A percentile compares a stretch with the other conserved stretches of the same genome.
phyloP scores from a whole-genome alignment of 2,113 vertebrate species.

The Odontophorus gujanensis region DNA sequence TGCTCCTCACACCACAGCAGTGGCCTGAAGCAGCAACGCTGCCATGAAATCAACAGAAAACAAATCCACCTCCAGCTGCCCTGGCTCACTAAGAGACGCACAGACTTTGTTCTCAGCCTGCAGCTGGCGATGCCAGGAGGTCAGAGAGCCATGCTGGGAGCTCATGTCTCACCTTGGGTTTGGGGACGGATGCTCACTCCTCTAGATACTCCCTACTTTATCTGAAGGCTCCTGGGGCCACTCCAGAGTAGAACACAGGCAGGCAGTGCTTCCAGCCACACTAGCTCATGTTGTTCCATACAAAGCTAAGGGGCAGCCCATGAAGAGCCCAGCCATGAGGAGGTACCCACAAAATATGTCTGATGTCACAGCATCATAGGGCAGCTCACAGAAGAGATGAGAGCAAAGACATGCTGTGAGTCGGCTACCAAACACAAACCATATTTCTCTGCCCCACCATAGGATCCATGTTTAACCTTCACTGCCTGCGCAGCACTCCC shows the following conservation, averaged over 20 bases:
- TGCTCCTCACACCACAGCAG: slow-evolving; percentile 44
- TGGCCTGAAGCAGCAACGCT: slow-evolving; percentile 25
- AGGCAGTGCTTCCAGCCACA: neutral
- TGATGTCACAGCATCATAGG: neutral
- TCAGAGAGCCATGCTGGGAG: slow-evolving; percentile 1
- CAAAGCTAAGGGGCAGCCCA: neutral
- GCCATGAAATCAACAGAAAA: slow-evolving; percentile 66
- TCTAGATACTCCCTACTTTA: neutral
- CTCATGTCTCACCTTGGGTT: neutral
- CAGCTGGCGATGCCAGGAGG: neutral
- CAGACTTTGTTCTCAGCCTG: slow-evolving; percentile 2
- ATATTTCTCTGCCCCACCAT: neutral
- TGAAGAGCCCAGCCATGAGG: neutral
- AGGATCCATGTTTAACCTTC: neutral
- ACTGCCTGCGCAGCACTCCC: neutral
- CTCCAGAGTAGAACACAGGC: neutral
- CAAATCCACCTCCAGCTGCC: slow-evolving; percentile 62
- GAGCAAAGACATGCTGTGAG: neutral
- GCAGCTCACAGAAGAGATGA: neutral
- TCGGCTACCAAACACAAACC: neutral
- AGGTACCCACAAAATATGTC: fast-evolving
- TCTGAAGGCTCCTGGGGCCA: neutral
- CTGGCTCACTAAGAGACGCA: neutral
- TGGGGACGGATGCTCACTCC: neutral
- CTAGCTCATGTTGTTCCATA: fast-evolving